phyloP scores from a whole-genome alignment of 1,140 invertebrate species.

The Drosophila kohkoa region DNA sequence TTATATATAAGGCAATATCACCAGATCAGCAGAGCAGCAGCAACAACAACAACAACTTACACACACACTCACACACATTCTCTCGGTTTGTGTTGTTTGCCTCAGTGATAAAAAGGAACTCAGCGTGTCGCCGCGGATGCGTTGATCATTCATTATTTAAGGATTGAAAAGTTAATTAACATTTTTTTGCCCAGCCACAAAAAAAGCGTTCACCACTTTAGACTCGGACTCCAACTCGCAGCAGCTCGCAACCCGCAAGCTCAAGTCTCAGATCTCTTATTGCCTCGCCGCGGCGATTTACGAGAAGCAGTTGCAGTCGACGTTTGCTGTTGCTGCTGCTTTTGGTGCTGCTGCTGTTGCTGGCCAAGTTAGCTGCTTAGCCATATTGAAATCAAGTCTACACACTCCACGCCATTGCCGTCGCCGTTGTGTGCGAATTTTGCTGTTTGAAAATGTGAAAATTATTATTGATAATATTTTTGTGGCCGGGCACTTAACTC shows the following conservation, averaged over 20 bases:
- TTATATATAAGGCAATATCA: conserved; percentile 82
- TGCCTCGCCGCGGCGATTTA: conserved; percentile 60
- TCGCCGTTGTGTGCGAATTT: conserved; percentile 30
- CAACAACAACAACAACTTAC: conserved; percentile 18
- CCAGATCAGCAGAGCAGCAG: conserved; percentile 49
- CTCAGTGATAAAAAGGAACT: conserved; percentile 84
- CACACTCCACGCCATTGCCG: conserved; percentile 22
- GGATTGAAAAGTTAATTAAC: conserved; percentile 85
- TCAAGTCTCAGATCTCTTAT: background rate
- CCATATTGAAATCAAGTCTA: conserved; percentile 52
- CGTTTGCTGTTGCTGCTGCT: conserved; percentile 12
- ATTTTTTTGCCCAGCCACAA: conserved; percentile 79
- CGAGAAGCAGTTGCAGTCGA: conserved; percentile 60
- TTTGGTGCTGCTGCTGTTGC: too few relatives aligned
- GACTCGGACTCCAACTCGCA: background rate
- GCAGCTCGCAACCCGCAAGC: too few relatives aligned
- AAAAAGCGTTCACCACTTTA: conserved; percentile 14
- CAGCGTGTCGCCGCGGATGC: conserved; percentile 84
- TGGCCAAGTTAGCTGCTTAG: conserved; percentile 50
- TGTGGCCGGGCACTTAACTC: conserved; percentile 53
- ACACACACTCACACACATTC: conserved; percentile 18
- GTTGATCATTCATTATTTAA: conserved; percentile 85
- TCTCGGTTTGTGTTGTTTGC: conserved; percentile 31
- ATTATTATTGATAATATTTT: conserved; percentile 73
- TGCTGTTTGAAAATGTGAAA: conserved; percentile 70